These are phyloP conservation scores for Reticulitermes speratus DNA, from an alignment of 1,140 invertebrate species.

Conservation along the genomic window DNA sequence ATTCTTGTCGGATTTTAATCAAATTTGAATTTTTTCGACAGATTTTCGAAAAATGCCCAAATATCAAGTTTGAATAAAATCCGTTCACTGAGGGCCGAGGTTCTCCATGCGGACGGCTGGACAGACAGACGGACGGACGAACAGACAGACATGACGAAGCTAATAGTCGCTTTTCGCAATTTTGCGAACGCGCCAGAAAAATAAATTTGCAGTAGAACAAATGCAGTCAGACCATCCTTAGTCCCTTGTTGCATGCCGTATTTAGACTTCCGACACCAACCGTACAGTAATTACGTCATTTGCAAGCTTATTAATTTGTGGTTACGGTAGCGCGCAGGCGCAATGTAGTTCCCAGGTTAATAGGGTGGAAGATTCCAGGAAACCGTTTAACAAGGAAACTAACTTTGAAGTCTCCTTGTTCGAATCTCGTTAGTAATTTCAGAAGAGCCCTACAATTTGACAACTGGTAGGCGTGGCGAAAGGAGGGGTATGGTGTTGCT, in stretches of 20 bases:
- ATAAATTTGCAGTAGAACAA: too few relatives aligned
- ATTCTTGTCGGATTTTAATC: too few relatives aligned
- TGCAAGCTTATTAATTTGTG: background rate
- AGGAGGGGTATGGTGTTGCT: too few relatives aligned
- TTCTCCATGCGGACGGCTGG: too few relatives aligned
- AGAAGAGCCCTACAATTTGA: background rate
- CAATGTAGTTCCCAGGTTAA: background rate
- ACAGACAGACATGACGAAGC: too few relatives aligned
- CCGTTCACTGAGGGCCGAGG: too few relatives aligned
- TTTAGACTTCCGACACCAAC: background rate
- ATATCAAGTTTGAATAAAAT: too few relatives aligned
- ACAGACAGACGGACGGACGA: too few relatives aligned
- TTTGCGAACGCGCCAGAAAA: too few relatives aligned
- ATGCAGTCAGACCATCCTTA: background rate
- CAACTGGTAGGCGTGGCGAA: background rate
- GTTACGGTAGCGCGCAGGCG: background rate
- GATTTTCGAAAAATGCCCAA: too few relatives aligned
- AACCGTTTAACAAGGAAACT: background rate
- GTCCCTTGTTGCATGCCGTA: background rate
- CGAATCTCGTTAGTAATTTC: background rate
- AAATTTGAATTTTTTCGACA: too few relatives aligned
- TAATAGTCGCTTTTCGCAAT: too few relatives aligned
- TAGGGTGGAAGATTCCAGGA: background rate
- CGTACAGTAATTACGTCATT: background rate
- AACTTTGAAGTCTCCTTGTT: constrained; percentile 3